A percentile compares a stretch with the other conserved stretches of the same genome.
phyloP scores from a whole-genome alignment of 2,888 invertebrate species.

The Tachina grossa region DNA sequence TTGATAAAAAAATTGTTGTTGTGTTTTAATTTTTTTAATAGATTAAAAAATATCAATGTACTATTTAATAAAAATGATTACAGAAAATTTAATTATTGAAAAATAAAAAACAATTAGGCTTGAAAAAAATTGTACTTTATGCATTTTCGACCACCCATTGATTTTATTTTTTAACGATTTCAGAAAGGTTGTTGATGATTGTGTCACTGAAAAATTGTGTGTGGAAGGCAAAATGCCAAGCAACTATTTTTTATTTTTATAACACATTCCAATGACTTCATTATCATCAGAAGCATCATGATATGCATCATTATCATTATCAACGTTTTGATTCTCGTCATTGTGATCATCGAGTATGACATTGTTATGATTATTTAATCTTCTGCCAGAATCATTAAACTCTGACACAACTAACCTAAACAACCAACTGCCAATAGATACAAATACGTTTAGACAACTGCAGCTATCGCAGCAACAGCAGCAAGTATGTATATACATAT shows the following conservation, averaged over 20 bases:
- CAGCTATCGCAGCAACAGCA: slow-evolving; percentile 19
- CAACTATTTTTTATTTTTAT: slow-evolving; percentile 48
- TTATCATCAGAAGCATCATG: slow-evolving; percentile 27
- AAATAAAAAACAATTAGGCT: background rate
- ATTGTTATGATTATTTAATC: slow-evolving; percentile 68
- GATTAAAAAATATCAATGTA: background rate
- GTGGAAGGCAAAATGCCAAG: slow-evolving; percentile 30
- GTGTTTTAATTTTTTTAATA: slow-evolving; percentile 1
- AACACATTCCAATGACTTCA: slow-evolving; percentile 64
- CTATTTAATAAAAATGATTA: background rate
- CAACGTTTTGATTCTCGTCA: slow-evolving; percentile 29
- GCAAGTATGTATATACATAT: slow-evolving; percentile 33
- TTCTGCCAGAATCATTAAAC: slow-evolving; percentile 58
- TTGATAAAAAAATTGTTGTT: background rate
- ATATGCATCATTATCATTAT: slow-evolving; percentile 27
- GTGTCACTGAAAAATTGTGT: slow-evolving; percentile 54
- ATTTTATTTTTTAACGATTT: background rate
- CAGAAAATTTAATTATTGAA: background rate
- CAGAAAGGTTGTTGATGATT: slow-evolving; percentile 29
- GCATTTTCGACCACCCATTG: slow-evolving; percentile 47
- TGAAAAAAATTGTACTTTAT: background rate
- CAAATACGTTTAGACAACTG: slow-evolving; percentile 36
- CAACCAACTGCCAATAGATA: slow-evolving; percentile 36
- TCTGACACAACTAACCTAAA: slow-evolving; percentile 13
- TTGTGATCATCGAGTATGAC: slow-evolving; percentile 46